Evolutionary conservation across 2,888 invertebrate species (phyloP), one percentile per base, ranked within the genome.

Genomic region (Dioctria linearis): DNA sequence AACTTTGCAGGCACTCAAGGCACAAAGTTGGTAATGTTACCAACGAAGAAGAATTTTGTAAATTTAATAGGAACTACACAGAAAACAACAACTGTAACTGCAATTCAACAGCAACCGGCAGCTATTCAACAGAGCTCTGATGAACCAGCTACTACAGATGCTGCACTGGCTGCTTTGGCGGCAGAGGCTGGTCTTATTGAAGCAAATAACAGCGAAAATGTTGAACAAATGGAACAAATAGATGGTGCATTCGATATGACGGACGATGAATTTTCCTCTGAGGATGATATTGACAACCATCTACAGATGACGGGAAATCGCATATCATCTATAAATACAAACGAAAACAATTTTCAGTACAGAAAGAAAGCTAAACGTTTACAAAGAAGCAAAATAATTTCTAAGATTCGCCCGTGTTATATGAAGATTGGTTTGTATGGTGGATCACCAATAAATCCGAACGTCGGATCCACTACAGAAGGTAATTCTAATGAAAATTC

Each of bases 121-220:
- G 92, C 92, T 5, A 85, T 92, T 59, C 78, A 79, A 59, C 57
- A 67, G 40, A 25, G 13, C 8, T 42, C 40, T 43, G 81, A 81
- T 66, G 80, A 79, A 5, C 91, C 92, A 5, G 92, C 91, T 2
- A 92, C 92, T 3, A 92, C 91, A 2, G 92, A 92, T 84, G 91
- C 92, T 2, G 92, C 92, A 2, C 85, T 93, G 9, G 92, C 92
- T 13, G 92, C 92, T 4, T 85, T 93, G 37, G 92, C 92, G 6
- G 92, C 92, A 1, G 93, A 92, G 85, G 92, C 92, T 43, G 92
- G 92, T 3, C 86, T 92, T 3, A 91, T 92, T 6, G 82, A 82
- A 43, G n/a, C 42, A 4, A 73, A 78, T 54, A 81, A 75, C 65
- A 42, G 54, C 8, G 87, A 69, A 84, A 67, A 85, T 86, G 82